Evolutionary conservation across 2,888 invertebrate genomes (phyloP), one percentile per base, ranked within the genome.

Genomic region (Scotopteryx bipunctaria): DNA sequence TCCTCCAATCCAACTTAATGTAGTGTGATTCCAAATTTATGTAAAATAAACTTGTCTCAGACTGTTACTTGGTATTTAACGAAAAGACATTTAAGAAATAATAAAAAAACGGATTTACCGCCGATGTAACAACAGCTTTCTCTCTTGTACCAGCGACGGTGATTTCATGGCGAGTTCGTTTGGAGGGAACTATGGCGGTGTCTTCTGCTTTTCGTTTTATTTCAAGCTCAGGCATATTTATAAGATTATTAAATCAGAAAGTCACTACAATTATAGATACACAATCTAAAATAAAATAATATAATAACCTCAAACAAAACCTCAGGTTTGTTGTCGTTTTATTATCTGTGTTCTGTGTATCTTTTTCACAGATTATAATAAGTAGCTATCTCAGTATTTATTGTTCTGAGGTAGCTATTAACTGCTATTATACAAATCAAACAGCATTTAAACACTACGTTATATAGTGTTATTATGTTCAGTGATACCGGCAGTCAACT

Each of bases 151-250:
- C 94, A 9, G 93, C 92, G 0, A 92, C 89, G n/a, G 94, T 91
- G 58, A 90, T 84, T 76, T 97, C 97, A 91, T 93, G 94, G 72
- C 93, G 93, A 2, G 92, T 92, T 66, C 93, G 93, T 73, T 96
- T 96, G 0, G 92, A 76, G 23, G 92, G 87, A 5, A 94, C 92
- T 13, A 94, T 63, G 5, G 93, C 91, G 54, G 82, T 85, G 21
- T 94, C 93, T 8, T 93, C 93, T 1, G 91, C 93, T 83, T 93
- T 94, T 60, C 94, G 78, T 85, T 94, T 94, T 61, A 81, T 77
- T 67, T 93, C 93, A 54, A 91, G 69, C 68, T 86, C 86, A 21
- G 86, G 86, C 87, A 87, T 87, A 21, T 64, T 81, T 41, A 8
- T 15, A 15, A 15, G 5, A 23, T 11, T 6, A 13, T 11, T 33